phyloP scores from a whole-genome alignment of 2,113 vertebrate genomes.

The Microcebus ravelobensis region DNA sequence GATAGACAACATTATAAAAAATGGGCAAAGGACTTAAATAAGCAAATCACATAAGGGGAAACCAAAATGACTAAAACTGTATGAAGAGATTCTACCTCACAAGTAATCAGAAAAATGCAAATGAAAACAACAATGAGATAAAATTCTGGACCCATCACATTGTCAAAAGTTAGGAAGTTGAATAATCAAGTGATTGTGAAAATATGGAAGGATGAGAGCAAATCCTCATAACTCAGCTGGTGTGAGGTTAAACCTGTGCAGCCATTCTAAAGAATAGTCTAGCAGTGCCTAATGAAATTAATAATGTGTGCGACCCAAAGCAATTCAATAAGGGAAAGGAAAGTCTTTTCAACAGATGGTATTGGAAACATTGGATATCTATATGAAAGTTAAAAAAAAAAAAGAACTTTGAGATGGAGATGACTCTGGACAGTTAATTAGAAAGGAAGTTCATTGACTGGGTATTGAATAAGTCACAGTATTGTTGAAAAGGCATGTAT shows the following conservation, averaged over 20 bases:
- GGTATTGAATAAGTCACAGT: not conserved
- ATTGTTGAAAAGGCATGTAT: not conserved
- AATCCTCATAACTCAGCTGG: not conserved
- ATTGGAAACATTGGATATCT: not conserved
- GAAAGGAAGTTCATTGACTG: not conserved
- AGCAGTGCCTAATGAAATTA: not conserved
- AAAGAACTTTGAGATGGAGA: not conserved
- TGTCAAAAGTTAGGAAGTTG: not conserved
- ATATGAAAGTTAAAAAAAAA: not conserved
- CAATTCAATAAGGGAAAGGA: not conserved
- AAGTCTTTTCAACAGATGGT: not conserved
- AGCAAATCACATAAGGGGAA: not conserved
- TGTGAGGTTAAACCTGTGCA: not conserved
- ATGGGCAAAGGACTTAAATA: not conserved
- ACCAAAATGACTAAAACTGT: not conserved
- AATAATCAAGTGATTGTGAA: not conserved
- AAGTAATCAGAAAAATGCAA: not conserved
- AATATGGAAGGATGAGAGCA: not conserved
- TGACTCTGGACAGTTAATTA: not conserved
- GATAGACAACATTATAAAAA: not conserved
- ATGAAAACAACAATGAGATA: not conserved
- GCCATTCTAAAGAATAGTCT: not conserved
- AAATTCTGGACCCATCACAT: not conserved
- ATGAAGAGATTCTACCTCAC: not conserved
- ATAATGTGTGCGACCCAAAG: not conserved